Conservation (phyloP, 2,113 vertebrate species). For the Eudorcas thomsonii region DNA sequence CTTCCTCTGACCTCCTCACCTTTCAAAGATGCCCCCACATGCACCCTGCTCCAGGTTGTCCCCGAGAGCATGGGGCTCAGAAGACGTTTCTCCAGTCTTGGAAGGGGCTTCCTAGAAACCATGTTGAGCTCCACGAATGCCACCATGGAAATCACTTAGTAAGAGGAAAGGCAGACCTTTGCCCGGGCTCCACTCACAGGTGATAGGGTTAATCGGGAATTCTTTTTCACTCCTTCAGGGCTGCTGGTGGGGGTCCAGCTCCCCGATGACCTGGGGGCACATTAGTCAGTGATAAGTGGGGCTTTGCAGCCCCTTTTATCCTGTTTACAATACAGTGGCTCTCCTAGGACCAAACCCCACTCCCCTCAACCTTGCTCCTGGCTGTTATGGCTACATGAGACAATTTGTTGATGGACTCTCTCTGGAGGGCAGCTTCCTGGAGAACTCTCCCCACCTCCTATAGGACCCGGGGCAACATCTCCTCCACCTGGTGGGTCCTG, state of each 20-base stretch:
- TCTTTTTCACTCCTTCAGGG: constrained; percentile 67
- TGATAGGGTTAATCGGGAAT: constrained; percentile 70
- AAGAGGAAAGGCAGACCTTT: constrained; percentile 70
- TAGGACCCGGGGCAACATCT: constrained; percentile 45
- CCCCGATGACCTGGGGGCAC: constrained; percentile 83
- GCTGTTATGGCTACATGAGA: constrained; percentile 84
- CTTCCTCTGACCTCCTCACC: background rate
- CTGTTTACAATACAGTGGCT: constrained; percentile 89
- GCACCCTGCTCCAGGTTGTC: background rate
- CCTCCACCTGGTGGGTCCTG: constrained; percentile 62
- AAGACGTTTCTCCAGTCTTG: background rate
- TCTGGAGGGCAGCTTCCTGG: constrained; percentile 50
- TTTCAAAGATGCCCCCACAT: background rate
- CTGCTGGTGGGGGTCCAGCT: constrained; percentile 56
- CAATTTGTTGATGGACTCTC: constrained; percentile 78
- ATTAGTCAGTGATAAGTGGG: constrained; percentile 82
- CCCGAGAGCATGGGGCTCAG: background rate
- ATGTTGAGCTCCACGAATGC: background rate
- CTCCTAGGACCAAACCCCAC: constrained; percentile 79
- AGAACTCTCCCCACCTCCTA: background rate
- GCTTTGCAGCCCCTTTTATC: constrained; percentile 83
- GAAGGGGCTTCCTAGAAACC: background rate
- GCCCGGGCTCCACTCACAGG: constrained; percentile 63
- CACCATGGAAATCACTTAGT: constrained; percentile 62
- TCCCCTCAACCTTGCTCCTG: constrained; percentile 74